These are phyloP conservation scores for Cheilosia variabilis DNA, from an alignment of 2,888 invertebrate species.

Conservation along the genomic window DNA sequence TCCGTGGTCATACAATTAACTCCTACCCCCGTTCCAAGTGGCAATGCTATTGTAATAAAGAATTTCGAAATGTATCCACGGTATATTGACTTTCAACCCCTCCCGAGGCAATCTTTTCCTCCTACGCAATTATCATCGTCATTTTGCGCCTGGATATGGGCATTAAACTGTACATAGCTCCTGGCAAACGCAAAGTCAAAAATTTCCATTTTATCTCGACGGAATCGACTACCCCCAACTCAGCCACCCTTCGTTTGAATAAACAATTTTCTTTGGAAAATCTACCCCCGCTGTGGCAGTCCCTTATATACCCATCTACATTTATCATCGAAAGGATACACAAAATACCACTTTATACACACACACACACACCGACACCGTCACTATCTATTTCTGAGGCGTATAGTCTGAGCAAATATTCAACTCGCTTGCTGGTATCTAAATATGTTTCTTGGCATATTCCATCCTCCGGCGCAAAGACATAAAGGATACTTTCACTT, in stretches of 20 bases:
- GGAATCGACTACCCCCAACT: slow-evolving; percentile 33
- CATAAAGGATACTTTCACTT: slow-evolving; percentile 66
- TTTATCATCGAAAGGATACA: slow-evolving; percentile 49
- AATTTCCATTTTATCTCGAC: slow-evolving; percentile 72
- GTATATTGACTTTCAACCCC: slow-evolving; percentile 49
- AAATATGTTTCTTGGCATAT: slow-evolving; percentile 71
- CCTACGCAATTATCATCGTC: slow-evolving; percentile 71
- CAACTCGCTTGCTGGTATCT: slow-evolving; percentile 52
- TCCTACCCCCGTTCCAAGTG: slow-evolving; percentile 33
- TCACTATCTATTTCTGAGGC: slow-evolving; percentile 67
- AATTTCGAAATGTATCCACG: slow-evolving; percentile 63
- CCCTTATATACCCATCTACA: slow-evolving; percentile 33
- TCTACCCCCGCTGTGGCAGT: slow-evolving; percentile 16
- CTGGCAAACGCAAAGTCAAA: slow-evolving; percentile 37
- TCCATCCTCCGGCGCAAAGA: slow-evolving; percentile 52
- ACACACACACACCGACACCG: slow-evolving; percentile 23
- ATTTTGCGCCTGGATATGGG: slow-evolving; percentile 27
- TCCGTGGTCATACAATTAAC: slow-evolving; percentile 57
- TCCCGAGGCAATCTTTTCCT: slow-evolving; percentile 46
- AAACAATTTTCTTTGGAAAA: slow-evolving; percentile 63
- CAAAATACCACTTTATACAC: slow-evolving; percentile 6
- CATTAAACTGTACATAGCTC: not conserved
- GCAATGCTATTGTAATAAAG: slow-evolving; percentile 71
- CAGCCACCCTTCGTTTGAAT: slow-evolving; percentile 63
- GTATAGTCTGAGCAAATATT: slow-evolving; percentile 53